Percentiles rank a stretch among this genome's conserved stretches.
Evolutionary conservation across 2,113 vertebrate genomes (phyloP).

Genomic region (Glaucomys volans): DNA sequence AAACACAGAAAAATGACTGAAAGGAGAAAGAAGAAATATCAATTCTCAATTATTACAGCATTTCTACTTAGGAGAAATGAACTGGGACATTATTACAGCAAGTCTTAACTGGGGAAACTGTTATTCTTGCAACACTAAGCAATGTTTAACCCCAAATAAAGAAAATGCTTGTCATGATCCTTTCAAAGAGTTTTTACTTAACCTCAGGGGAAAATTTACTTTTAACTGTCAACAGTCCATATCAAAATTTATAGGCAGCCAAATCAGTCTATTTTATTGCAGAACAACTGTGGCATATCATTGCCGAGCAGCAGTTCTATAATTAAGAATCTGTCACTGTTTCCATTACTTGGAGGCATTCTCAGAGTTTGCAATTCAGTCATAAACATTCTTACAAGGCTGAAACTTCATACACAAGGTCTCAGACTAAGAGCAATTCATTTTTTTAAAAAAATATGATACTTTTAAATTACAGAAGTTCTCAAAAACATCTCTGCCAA

Average conservation of each 20-base stretch:
- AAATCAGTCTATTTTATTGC: conserved; percentile 6
- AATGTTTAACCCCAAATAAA: conserved; percentile 55
- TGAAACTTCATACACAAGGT: conserved; percentile 68
- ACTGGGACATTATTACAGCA: neutral
- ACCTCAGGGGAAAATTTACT: conserved; percentile 50
- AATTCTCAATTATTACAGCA: neutral
- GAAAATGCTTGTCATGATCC: conserved; percentile 39
- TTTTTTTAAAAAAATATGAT: conserved; percentile 34
- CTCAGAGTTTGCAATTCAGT: conserved; percentile 43
- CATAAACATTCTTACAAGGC: conserved; percentile 72
- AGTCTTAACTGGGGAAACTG: neutral
- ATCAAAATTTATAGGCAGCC: conserved; percentile 44
- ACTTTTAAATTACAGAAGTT: conserved; percentile 66
- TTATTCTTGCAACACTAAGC: neutral
- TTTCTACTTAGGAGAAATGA: neutral
- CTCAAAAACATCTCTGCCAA: conserved; percentile 36
- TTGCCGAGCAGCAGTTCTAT: neutral
- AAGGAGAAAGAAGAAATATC: neutral
- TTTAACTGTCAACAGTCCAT: conserved; percentile 38
- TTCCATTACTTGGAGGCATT: conserved; percentile 38
- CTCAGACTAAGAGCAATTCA: conserved; percentile 58
- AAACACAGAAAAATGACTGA: neutral
- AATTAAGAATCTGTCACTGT: conserved; percentile 68
- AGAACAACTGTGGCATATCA: neutral
- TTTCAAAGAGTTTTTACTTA: conserved; percentile 47